A percentile compares a stretch with the other conserved stretches of the same genome.
Evolutionary conservation across 1,140 invertebrate species (phyloP).

Genomic region (Phenacoccus solenopsis): DNA sequence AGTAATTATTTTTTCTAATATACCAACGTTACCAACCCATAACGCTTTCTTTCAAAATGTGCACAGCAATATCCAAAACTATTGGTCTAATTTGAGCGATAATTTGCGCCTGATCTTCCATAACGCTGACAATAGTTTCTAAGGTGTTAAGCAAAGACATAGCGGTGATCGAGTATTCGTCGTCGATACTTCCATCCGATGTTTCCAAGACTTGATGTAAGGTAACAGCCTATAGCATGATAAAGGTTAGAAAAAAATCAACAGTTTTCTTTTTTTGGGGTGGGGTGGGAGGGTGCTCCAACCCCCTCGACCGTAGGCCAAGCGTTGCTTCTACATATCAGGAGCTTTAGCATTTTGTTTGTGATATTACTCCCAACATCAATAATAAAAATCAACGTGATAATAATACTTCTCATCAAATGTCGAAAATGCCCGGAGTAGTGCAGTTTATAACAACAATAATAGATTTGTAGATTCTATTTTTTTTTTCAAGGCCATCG

Average conservation of each 20-base stretch:
- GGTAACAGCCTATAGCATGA: conserved; percentile 59
- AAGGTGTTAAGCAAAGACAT: conserved; percentile 95
- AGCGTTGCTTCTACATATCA: too few species aligned
- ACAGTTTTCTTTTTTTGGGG: too few species aligned
- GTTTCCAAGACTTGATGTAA: conserved; percentile 75
- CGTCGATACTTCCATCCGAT: conserved; percentile 47
- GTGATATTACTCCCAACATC: too few species aligned
- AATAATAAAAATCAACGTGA: too few species aligned
- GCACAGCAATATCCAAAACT: conserved; percentile 62
- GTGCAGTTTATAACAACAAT: too few species aligned
- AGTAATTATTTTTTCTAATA: background rate
- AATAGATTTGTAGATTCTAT: too few species aligned
- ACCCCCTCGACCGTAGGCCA: too few species aligned
- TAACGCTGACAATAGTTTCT: conserved; percentile 84
- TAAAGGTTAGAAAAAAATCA: background rate
- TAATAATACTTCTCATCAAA: too few species aligned
- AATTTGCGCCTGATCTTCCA: conserved; percentile 84
- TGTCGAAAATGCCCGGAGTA: too few species aligned
- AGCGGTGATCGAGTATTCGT: conserved; percentile 94
- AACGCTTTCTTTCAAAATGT: conserved; percentile 73
- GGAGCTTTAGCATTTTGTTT: too few species aligned
- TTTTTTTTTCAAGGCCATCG: too few species aligned
- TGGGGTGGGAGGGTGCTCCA: too few species aligned
- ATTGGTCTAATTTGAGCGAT: conserved; percentile 83
- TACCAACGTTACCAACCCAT: conserved; percentile 30